Percentiles rank a stretch among this genome's conserved stretches.
Evolutionary conservation across 2,797 vertebrate genomes (phyloP).

Genomic region (Rhynchotus rufescens): DNA sequence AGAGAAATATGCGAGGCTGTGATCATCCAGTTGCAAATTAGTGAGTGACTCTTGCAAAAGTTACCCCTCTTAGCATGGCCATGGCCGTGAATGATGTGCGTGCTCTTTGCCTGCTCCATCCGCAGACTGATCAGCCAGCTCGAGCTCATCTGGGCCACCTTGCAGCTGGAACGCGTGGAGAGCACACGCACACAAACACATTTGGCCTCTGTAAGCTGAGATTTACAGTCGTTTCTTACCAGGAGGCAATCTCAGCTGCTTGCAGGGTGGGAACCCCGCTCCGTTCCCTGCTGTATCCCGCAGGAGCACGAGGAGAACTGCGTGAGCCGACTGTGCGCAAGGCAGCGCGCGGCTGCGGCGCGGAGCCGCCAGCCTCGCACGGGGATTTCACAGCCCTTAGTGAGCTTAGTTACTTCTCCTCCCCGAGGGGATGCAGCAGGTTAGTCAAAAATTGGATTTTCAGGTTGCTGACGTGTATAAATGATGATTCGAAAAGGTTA

Average conservation of each 20-base stretch:
- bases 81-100: neutral
- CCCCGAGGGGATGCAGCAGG: slow-evolving; percentile 16
- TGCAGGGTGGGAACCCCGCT: neutral
- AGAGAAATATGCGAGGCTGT: neutral
- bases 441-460: neutral
- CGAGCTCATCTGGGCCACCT: neutral
- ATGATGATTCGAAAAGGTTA: neutral
- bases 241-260: neutral
- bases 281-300: neutral
- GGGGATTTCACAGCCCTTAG: rapidly evolving
- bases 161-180: neutral
- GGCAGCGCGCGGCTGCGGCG: neutral
- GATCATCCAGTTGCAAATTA: neutral
- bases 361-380: rapidly evolving
- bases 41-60: neutral
- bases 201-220: neutral
- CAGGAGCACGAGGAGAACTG: neutral
- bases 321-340: neutral
- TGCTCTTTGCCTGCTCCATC: neutral
- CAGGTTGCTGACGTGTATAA: neutral
- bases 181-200: rapidly evolving
- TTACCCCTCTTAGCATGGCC: neutral
- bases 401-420: neutral
- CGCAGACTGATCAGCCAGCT: neutral
- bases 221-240: neutral